Conservation (phyloP, 2,888 invertebrate genomes). For the Zygaena filipendulae region DNA sequence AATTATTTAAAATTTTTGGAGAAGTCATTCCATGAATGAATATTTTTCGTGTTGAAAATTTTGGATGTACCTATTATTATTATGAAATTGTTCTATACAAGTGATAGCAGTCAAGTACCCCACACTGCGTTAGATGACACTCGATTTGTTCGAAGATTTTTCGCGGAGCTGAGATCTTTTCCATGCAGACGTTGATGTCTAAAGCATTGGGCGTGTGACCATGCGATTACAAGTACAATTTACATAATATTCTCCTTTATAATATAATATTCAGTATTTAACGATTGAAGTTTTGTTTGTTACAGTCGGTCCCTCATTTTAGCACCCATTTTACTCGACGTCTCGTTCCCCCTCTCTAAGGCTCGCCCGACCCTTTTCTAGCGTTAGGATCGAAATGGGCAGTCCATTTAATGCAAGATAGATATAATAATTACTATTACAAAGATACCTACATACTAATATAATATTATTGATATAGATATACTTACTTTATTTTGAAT, state of each 20-base stretch:
- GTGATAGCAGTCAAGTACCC: too few relatives aligned
- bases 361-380: slow-evolving; percentile 35
- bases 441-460: slow-evolving; percentile 29
- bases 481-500: slow-evolving; percentile 34
- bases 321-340: slow-evolving; percentile 42
- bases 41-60: too few relatives aligned
- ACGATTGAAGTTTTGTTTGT: slow-evolving; percentile 19
- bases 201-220: slow-evolving; percentile 38
- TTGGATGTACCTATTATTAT: too few relatives aligned
- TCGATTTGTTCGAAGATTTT: slow-evolving; percentile 56
- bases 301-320: slow-evolving; percentile 35
- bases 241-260: too few relatives aligned
- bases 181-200: slow-evolving; percentile 26
- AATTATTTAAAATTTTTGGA: too few relatives aligned
- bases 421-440: slow-evolving; percentile 11
- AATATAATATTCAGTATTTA: too few relatives aligned
- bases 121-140: too few relatives aligned
- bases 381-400: slow-evolving; percentile 25
- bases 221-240: too few relatives aligned
- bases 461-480: slow-evolving; percentile 35
- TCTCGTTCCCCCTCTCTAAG: slow-evolving; percentile 28
- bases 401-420: slow-evolving; percentile 18
- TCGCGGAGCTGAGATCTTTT: slow-evolving; percentile 61
- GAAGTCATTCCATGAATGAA: too few relatives aligned
- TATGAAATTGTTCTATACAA: too few relatives aligned